A percentile compares a stretch with the other conserved stretches of the same genome.
phyloP scores from a whole-genome alignment of 64 coral and sea anemone genomes.

The Montipora cactus region DNA sequence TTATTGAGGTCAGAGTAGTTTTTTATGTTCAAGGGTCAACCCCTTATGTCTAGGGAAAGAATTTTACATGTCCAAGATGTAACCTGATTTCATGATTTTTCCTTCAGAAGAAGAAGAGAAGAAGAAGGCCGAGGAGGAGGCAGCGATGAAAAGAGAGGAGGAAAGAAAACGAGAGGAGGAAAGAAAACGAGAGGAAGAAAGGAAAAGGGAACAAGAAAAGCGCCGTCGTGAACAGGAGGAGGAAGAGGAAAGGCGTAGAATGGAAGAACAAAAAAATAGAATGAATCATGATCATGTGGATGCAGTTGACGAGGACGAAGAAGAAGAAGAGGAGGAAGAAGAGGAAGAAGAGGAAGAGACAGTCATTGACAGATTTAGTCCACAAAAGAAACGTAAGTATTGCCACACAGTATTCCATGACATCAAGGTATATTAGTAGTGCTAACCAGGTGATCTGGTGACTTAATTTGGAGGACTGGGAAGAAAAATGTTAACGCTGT shows the following conservation, averaged over 20 bases:
- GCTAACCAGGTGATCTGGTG: too few species aligned
- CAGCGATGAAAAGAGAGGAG: conserved; percentile 4
- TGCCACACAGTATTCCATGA: too few species aligned
- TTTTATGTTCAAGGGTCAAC: too few species aligned
- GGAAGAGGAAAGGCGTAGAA: conserved; percentile 63
- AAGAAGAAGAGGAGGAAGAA: conserved; percentile 73
- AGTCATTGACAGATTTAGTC: conserved; percentile 83
- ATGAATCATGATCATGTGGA: conserved; percentile 37
- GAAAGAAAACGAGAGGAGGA: conserved; percentile 6
- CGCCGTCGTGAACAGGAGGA: conserved; percentile 26
- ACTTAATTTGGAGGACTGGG: too few species aligned
- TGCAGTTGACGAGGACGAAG: conserved; percentile 68
- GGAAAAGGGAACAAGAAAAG: conserved; percentile 13
- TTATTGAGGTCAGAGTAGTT: too few species aligned
- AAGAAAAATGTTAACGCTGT: too few species aligned
- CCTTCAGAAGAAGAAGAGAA: conserved; percentile 30
- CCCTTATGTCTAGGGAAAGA: too few species aligned
- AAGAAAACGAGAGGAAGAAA: conserved; percentile 7
- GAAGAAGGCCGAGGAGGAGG: conserved; percentile 36
- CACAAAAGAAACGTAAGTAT: conserved; percentile 89
- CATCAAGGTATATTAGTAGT: too few species aligned
- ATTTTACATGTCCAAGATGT: background rate
- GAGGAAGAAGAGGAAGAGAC: conserved; percentile 84
- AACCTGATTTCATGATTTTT: background rate
- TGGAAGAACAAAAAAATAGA: conserved; percentile 32